Conservation (phyloP, 2,888 invertebrate genomes). For the Metalampra italica region DNA sequence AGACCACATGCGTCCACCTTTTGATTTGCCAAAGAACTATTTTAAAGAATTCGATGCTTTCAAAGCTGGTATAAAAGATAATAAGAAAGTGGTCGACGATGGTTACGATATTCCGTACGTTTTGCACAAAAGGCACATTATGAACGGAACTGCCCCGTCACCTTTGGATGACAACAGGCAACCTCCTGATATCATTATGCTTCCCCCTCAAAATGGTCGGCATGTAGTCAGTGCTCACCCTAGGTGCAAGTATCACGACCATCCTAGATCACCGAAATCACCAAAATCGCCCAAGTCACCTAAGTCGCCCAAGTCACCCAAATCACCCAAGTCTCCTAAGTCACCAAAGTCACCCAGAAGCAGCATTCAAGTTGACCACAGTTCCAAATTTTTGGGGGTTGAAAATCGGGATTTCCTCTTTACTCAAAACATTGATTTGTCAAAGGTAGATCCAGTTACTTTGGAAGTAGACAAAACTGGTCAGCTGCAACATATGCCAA, state of each 20-base stretch:
- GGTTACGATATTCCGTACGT: slow-evolving; percentile 90
- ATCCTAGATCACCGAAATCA: slow-evolving; percentile 73
- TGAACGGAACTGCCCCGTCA: slow-evolving; percentile 88
- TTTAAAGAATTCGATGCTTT: slow-evolving; percentile 83
- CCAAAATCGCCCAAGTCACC: slow-evolving; percentile 83
- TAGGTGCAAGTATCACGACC: slow-evolving; percentile 72
- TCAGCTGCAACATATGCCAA: slow-evolving; percentile 80
- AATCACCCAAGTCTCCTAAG: slow-evolving; percentile 77
- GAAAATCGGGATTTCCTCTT: slow-evolving; percentile 82
- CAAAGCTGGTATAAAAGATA: slow-evolving; percentile 73
- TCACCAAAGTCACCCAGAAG: slow-evolving; percentile 76
- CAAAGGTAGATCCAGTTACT: slow-evolving; percentile 85
- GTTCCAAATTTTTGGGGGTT: slow-evolving; percentile 69
- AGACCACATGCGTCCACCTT: slow-evolving; percentile 81
- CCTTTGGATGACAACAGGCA: slow-evolving; percentile 67
- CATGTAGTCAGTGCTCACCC: slow-evolving; percentile 68
- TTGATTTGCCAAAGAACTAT: slow-evolving; percentile 85
- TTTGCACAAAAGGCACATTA: slow-evolving; percentile 89
- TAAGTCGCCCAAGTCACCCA: slow-evolving; percentile 81
- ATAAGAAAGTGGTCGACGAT: slow-evolving; percentile 64
- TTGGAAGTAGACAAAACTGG: slow-evolving; percentile 83
- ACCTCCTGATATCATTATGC: slow-evolving; percentile 66
- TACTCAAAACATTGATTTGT: slow-evolving; percentile 86
- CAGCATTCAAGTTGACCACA: slow-evolving; percentile 52
- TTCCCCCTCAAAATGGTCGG: slow-evolving; percentile 67